Conservation (phyloP, 2,113 vertebrate species). For the Atrichornis clamosus region DNA sequence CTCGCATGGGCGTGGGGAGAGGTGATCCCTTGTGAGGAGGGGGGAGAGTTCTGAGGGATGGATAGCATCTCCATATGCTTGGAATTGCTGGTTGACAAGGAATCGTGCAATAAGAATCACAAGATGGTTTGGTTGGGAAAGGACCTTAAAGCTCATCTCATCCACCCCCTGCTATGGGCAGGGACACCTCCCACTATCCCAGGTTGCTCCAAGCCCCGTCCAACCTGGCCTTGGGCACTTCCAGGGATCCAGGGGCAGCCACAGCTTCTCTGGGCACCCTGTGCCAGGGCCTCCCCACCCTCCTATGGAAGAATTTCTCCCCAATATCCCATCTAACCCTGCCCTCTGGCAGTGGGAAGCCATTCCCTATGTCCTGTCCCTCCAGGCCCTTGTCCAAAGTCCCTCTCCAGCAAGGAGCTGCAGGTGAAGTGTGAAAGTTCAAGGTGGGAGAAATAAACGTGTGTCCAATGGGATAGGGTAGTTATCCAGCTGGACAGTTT, state of each 20-base stretch:
- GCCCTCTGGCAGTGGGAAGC: neutral
- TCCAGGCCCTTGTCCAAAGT: neutral
- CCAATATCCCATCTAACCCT: fast-evolving
- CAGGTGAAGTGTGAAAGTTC: neutral
- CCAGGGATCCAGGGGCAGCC: neutral
- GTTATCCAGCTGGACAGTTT: neutral
- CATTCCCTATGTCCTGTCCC: neutral
- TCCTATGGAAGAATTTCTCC: neutral
- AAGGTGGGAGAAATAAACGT: neutral
- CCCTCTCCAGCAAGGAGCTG: neutral
- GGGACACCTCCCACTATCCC: fast-evolving
- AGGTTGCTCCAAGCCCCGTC: fast-evolving
- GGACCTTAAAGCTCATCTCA: neutral
- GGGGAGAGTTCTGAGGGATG: neutral
- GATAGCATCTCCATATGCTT: neutral
- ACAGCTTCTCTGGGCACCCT: neutral
- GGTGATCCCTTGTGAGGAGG: neutral
- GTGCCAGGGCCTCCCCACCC: neutral
- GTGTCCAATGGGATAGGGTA: neutral
- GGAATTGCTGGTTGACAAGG: neutral
- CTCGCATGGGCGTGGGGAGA: fast-evolving
- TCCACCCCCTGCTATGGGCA: neutral
- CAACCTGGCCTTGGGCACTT: fast-evolving
- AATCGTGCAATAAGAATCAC: neutral
- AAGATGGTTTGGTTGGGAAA: neutral